Conservation (phyloP, 92 coral and sea anemone genomes). For the Epizoanthus scotinus region DNA sequence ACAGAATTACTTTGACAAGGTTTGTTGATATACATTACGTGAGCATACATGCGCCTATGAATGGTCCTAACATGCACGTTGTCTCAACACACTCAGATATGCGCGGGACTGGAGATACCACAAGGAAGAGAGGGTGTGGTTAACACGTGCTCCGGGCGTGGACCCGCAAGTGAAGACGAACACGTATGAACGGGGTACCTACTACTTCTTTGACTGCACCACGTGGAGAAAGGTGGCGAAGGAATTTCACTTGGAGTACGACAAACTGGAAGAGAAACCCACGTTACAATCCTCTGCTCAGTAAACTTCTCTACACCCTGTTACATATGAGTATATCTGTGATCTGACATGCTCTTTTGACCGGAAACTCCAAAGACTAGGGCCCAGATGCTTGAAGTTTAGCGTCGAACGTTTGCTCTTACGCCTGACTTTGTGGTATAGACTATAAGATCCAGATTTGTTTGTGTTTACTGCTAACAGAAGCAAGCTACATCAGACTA, state of each 20-base stretch:
- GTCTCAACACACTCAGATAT: conserved; percentile 54
- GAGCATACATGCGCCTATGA: too few species aligned
- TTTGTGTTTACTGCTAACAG: too few species aligned
- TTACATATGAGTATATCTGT: neutral
- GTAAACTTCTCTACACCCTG: conserved; percentile 16
- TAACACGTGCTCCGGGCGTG: conserved; percentile 97
- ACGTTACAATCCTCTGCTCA: conserved; percentile 88
- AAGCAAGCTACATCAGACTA: too few species aligned
- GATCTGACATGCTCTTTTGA: too few species aligned
- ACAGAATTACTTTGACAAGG: too few species aligned
- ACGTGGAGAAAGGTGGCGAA: conserved; percentile 95
- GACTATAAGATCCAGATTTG: too few species aligned
- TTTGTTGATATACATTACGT: too few species aligned
- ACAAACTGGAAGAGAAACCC: conserved; percentile 96
- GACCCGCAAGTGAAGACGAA: conserved; percentile 90
- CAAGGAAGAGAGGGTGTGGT: conserved; percentile 96
- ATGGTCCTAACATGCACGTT: neutral
- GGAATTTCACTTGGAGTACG: conserved; percentile 96
- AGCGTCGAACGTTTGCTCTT: too few species aligned
- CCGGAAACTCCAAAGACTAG: too few species aligned
- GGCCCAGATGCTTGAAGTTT: too few species aligned
- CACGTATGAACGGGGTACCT: conserved; percentile 91
- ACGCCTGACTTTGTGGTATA: too few species aligned
- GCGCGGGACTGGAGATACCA: conserved; percentile 99
- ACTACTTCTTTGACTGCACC: conserved; percentile 95